Percentiles rank a stretch among this genome's conserved stretches.
Conservation (phyloP, 2,113 vertebrate genomes). For the Hypanus sabinus region DNA sequence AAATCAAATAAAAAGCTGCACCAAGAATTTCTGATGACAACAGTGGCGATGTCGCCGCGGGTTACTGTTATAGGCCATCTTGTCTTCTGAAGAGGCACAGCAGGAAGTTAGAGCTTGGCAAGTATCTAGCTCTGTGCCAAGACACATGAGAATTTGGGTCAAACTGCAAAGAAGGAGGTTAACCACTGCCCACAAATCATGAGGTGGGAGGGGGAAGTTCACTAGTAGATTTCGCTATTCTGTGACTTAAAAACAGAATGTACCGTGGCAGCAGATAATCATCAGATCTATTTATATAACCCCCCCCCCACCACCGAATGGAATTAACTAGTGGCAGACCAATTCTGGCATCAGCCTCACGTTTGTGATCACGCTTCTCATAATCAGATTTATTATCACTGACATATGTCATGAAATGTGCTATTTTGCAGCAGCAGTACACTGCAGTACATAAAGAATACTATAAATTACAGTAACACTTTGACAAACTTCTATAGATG, state of each 20-base stretch:
- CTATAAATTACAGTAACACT: too few species aligned
- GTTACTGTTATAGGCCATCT: background rate
- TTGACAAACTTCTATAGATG: too few species aligned
- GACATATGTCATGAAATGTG: too few species aligned
- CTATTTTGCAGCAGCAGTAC: too few species aligned
- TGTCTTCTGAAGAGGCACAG: background rate
- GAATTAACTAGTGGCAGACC: background rate
- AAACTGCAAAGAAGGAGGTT: background rate
- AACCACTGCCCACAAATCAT: background rate
- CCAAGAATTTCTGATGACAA: background rate
- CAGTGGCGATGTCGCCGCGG: background rate
- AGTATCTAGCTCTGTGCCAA: background rate
- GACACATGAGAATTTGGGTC: background rate
- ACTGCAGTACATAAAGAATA: too few species aligned
- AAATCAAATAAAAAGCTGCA: background rate
- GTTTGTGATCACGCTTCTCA: background rate
- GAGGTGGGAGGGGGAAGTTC: background rate
- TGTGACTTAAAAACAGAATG: background rate
- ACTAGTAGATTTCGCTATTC: background rate
- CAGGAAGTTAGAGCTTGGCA: constrained; percentile 9
- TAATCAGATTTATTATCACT: too few species aligned
- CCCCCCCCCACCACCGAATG: too few species aligned
- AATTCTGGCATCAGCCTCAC: too few species aligned
- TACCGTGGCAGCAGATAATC: background rate
- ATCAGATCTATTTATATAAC: background rate